These are phyloP conservation scores for Furnarius figulus DNA, from an alignment of 2,113 vertebrate species.

Conservation along the genomic window DNA sequence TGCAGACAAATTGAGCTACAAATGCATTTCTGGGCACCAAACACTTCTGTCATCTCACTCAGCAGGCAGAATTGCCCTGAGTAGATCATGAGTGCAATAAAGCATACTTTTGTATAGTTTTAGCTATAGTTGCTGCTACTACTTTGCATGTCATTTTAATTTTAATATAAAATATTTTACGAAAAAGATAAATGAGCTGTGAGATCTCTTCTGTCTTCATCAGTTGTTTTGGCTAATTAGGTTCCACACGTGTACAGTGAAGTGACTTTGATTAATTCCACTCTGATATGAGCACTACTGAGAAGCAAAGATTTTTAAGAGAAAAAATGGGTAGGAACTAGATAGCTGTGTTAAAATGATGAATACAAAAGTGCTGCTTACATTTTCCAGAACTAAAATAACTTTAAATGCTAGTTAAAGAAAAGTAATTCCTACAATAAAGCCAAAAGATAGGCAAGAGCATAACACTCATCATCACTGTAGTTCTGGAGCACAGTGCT, in stretches of 20 bases:
- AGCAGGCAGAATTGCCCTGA: background rate
- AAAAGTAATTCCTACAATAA: background rate
- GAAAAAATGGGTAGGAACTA: background rate
- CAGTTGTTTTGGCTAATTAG: slow-evolving; percentile 22
- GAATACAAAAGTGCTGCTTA: background rate
- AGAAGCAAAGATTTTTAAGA: background rate
- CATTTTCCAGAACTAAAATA: background rate
- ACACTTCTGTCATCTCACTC: background rate
- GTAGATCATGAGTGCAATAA: background rate
- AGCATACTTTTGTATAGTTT: background rate
- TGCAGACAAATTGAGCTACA: background rate
- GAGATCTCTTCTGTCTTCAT: slow-evolving; percentile 8
- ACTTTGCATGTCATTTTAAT: background rate
- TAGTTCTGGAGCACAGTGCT: background rate
- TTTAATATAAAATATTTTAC: background rate
- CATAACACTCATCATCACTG: background rate
- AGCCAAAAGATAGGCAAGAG: background rate
- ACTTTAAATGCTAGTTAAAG: background rate
- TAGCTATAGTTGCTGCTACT: background rate
- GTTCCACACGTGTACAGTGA: background rate
- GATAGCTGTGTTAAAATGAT: background rate
- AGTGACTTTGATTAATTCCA: slow-evolving; percentile 23
- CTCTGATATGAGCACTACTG: background rate
- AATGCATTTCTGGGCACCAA: background rate
- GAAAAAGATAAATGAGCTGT: slow-evolving; percentile 16